Evolutionary conservation across 2,113 vertebrate species (phyloP), one percentile per base, ranked within the genome.

Genomic region (Chloroceryle aenea): DNA sequence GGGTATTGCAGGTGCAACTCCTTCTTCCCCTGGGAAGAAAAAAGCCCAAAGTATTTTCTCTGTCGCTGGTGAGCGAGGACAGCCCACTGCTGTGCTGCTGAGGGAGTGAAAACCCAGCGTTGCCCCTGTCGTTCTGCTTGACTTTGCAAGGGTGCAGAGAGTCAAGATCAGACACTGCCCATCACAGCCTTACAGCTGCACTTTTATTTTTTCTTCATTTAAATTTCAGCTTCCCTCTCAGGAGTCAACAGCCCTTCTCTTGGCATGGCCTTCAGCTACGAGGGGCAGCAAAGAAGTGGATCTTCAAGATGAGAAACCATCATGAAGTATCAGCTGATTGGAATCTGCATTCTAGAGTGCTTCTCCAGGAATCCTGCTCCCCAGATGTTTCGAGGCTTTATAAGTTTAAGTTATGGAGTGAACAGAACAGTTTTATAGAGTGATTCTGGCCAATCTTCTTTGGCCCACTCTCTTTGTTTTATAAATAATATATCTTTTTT

Each of bases 201-300:
- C 8, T 40, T 40, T 40, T n/a, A 0, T 29, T 73, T 29, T 87
- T 30, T 69, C 45, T 86, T 32, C 17, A 22, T 80, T 90, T 88
- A 32, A 38, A 53, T 97, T 97, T 45, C 95, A 97, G 95, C 94
- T 97, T 97, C 76, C 75, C 91, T 96, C 92, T 96, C 91, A 98
- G 97, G 96, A 97, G 88, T 66, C 62, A 88, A 32, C 92, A 85
- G 73, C 88, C 89, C 84, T 97, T 82, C 90, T 96, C 79, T 82
- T 79, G 75, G 72, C 87, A 88, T 66, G 87, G 95, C 91, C 94
- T 96, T 96, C 82, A 77, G 78, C 85, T 84, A 55, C 84, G 93
- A 97, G 56, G 87, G 67, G 92, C 92, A 91, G 87, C 84, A 96
- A 92, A 77, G 64, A 87, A 93, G 76, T 47, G 91, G 72, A 95